Base-by-base conservation (phyloP, 2,113 vertebrate species). In the Brachirus orientalis region DNA sequence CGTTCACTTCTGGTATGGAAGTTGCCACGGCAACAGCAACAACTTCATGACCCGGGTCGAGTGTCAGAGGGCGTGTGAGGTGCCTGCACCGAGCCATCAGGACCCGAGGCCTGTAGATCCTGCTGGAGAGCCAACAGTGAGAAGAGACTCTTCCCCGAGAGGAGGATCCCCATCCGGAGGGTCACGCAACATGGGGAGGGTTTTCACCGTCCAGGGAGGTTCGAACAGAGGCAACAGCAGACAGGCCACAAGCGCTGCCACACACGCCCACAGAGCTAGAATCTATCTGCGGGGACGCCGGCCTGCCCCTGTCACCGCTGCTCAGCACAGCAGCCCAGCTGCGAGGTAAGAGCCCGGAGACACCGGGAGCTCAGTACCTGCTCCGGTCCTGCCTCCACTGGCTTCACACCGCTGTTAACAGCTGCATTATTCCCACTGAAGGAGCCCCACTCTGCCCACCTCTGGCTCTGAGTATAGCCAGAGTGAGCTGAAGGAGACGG, bases 1-100 rank as follows among this genome's bases (percentile, higher is more conserved):
- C 58, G 90, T 91, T 64, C 94, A 96, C n/a, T 99, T 99, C 88
- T 99, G 98, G 98, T 98, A 94, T 0, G 97, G 98, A 0, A 91
- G 95, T 46, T 99, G 98, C 86, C 92, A 97, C 0, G 97, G 98
- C 71, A 99, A 99, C 36, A 91, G 73, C 79, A 99, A 99, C 86
- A 98, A 94, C 91, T 99, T 98, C 57, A 52, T 82, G 51, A 93
- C 93, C 0, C 92, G 93, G 72, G 93, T 92, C 7, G 95, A 95
- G 56, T 99, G 98, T 78, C 88, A 95, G 90, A 82, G 54, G 66
- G 70, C 13, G 0, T 99, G 98, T 83, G 85, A 11, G 53, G 57
- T 11, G 12, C 2, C 73, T 0, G 19, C 40, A 0, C n/a, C 36
- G 10, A 41, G 54, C 36, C 86, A 68, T 20, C 62, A 12, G 28